Percentiles rank a stretch among this genome's conserved stretches.
Evolutionary conservation across 2,797 vertebrate genomes (phyloP).

Genomic region (Triplophysa yarkandensis): DNA sequence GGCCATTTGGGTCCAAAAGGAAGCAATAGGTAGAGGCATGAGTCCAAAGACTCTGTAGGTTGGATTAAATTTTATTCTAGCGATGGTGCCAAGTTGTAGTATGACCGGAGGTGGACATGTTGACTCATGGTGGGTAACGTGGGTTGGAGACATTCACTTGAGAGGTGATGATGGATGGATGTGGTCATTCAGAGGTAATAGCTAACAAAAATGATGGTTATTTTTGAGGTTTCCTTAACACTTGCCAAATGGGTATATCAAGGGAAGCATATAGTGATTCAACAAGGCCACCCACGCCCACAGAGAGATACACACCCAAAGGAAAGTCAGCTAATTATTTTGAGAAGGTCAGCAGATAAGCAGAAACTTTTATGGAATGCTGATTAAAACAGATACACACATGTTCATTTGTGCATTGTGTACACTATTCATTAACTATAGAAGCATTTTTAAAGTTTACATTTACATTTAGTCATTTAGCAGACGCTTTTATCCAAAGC

Average conservation of each 20-base stretch:
- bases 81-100: constrained; percentile 19
- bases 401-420: too few species aligned
- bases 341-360: too few species aligned
- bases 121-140: neutral
- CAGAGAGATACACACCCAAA: constrained; percentile 35
- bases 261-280: constrained; percentile 21
- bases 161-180: constrained; percentile 32
- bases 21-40: neutral
- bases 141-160: neutral
- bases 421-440: too few species aligned
- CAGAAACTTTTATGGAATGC: neutral
- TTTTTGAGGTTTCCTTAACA: constrained; percentile 50
- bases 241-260: constrained; percentile 23
- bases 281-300: constrained; percentile 51
- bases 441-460: too few species aligned
- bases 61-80: neutral
- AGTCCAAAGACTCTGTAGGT: neutral
- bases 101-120: constrained; percentile 10
- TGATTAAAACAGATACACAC: neutral
- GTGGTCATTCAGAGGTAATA: constrained; percentile 31
- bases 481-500: too few species aligned
- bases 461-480: too few species aligned
- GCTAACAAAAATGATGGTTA: constrained; percentile 45
- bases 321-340: constrained; percentile 13
- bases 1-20: constrained; percentile 21